Conservation (phyloP, 1,140 invertebrate species). For the Akabosia matsudoensis region DNA sequence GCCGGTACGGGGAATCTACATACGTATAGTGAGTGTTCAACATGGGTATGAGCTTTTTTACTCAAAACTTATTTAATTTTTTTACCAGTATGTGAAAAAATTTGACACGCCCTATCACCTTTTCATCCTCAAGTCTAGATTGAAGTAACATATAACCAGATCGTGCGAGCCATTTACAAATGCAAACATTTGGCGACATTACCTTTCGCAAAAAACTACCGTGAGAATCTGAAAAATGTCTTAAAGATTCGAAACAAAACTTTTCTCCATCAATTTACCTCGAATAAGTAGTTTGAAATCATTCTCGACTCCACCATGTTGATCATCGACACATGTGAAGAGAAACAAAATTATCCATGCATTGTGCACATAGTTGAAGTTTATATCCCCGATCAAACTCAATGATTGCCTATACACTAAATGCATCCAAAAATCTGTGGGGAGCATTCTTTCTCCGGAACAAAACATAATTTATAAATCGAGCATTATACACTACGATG, state of each 20-base stretch:
- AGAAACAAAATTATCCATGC: neutral
- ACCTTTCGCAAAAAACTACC: neutral
- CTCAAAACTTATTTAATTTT: no score
- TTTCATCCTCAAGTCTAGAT: no score
- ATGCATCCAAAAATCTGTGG: neutral
- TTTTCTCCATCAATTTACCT: no score
- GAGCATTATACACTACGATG: no score
- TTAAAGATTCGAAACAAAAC: no score
- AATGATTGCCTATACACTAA: neutral
- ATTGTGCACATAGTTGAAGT: neutral
- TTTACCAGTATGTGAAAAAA: no score
- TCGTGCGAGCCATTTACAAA: no score
- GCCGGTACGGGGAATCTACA: conserved; percentile 1
- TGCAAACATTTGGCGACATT: neutral
- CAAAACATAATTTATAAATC: neutral
- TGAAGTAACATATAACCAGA: neutral
- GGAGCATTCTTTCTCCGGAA: neutral
- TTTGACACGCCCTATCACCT: no score
- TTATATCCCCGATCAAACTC: no score
- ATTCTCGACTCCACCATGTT: neutral
- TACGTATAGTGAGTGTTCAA: neutral
- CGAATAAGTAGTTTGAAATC: neutral
- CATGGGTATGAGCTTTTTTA: neutral
- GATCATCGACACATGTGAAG: neutral
- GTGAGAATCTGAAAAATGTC: neutral